Conservation (phyloP, 2,888 invertebrate species). For the Xiphydria camelus region DNA sequence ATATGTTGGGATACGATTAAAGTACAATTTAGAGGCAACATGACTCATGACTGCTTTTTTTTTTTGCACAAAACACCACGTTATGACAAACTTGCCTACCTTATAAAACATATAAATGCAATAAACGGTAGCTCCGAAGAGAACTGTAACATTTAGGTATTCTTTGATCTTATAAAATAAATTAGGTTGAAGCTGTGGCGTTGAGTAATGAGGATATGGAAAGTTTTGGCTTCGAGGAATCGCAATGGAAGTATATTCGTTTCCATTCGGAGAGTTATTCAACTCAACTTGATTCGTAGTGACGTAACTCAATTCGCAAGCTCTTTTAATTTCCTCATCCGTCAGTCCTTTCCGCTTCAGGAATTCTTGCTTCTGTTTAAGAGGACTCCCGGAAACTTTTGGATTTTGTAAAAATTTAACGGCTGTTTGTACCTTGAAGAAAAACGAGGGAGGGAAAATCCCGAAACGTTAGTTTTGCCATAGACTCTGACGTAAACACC, state of each 20-base stretch:
- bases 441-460: no score
- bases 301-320: conserved; percentile 67
- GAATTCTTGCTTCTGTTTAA: conserved; percentile 79
- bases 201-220: conserved; percentile 31
- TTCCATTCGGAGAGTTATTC: conserved; percentile 11
- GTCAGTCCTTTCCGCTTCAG: conserved; percentile 77
- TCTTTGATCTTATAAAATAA: conserved; percentile 66
- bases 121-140: conserved; percentile 79
- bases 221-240: conserved; percentile 37
- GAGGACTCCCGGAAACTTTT: conserved; percentile 76
- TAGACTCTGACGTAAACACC: no score
- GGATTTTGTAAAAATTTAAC: conserved; percentile 85
- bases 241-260: conserved; percentile 41
- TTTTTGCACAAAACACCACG: no score
- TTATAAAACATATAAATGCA: conserved; percentile 81
- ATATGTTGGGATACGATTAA: no score
- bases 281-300: conserved; percentile 9
- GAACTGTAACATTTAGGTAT: conserved; percentile 70
- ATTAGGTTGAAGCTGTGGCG: conserved; percentile 49
- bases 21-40: no score
- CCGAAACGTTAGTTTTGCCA: no score
- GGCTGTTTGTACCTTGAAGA: conserved; percentile 77
- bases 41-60: no score
- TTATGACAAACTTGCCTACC: no score
- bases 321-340: conserved; percentile 73